A percentile compares a stretch with the other conserved stretches of the same genome.
Evolutionary conservation across 2,113 vertebrate species (phyloP).

Genomic region (Steatornis caripensis): DNA sequence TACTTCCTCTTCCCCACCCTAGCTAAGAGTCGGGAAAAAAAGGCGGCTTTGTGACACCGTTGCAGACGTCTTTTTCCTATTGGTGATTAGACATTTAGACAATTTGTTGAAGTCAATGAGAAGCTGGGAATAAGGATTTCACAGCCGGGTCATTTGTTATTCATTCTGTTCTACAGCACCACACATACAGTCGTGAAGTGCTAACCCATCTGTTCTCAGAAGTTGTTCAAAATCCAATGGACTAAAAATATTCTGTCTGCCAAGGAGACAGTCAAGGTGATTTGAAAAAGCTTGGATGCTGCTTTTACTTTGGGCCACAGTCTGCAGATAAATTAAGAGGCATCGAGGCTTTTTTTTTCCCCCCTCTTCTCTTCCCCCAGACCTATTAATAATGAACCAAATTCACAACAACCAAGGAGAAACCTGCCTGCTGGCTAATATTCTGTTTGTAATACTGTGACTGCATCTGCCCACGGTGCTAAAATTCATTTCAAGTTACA

Average conservation of each 20-base stretch:
- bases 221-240: neutral
- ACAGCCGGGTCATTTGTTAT: neutral
- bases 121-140: neutral
- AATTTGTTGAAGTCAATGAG: neutral
- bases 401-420: neutral
- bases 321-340: neutral
- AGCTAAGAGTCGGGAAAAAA: neutral
- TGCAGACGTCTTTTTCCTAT: neutral
- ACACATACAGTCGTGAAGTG: neutral
- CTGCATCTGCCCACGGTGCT: neutral
- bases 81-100: neutral
- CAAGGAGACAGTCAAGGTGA: constrained; percentile 6
- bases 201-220: neutral
- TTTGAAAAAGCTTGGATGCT: neutral
- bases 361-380: neutral
- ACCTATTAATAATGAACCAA: constrained; percentile 30
- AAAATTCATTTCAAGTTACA: constrained; percentile 19
- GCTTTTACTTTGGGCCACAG: neutral
- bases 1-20: neutral
- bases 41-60: neutral
- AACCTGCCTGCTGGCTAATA: neutral
- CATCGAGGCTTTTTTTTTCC: neutral
- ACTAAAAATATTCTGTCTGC: constrained; percentile 18
- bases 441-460: neutral
- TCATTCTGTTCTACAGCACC: neutral